Base-by-base conservation (phyloP, 2,113 vertebrate species). In the Hippocampus mohnikei region DNA sequence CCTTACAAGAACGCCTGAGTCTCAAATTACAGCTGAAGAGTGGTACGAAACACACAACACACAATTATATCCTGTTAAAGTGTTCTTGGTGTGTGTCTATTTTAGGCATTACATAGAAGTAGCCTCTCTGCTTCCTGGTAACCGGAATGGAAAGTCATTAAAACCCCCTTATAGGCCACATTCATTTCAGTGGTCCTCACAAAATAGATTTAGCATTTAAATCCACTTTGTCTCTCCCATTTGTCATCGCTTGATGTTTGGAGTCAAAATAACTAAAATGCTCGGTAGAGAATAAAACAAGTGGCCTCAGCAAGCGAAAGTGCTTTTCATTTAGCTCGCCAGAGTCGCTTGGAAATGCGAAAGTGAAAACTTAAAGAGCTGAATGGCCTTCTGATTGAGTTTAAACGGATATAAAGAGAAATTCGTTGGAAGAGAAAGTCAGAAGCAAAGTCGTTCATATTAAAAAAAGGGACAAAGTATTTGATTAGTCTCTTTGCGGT, bases 391-490 rank as follows among this genome's bases (percentile, higher is more conserved):
- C 56, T 75, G 74, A 84, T 81, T 72, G 27, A 75, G 71, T 73
- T 69, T 27, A 82, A 78, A 81, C 79, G 69, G 69, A 73, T 67
- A 83, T 60, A 23, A 87, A 85, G 78, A 66, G 74, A 83, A 73
- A 85, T 85, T 74, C 60, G 71, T 77, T 78, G 64, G 25, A 42
- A 18, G 71, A 71, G 56, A 81, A 83, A 73, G 82, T 80, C 78
- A 86, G 73, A 87, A 56, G 68, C 72, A 82, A 85, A 83, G 79
- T 82, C 77, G 66, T 79, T 72, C 67, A 81, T 81, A 58, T 44
- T 25, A n/a, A 42, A 63, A 41, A 44, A 65, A 46, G 41, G n/a
- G n/a, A 65, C 48, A 73, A 80, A 23, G 68, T 72, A 79, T 85
- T 83, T 78, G 71, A 56, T 70, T 58, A 87, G 70, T 69, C 60